A percentile compares a stretch with the other conserved stretches of the same genome.
Evolutionary conservation across 2,113 vertebrate genomes (phyloP).

Genomic region (Anoura caudifer): DNA sequence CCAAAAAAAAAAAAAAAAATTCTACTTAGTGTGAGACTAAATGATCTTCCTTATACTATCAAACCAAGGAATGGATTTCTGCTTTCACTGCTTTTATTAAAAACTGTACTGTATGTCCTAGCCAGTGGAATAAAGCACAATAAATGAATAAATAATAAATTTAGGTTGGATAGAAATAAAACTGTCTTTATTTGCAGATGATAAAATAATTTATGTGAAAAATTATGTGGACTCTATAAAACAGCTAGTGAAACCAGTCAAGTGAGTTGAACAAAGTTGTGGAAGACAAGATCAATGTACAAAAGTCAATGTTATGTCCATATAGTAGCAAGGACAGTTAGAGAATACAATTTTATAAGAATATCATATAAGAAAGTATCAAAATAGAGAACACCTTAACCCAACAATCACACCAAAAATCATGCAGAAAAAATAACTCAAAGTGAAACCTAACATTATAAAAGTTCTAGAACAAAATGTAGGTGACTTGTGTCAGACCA

Average conservation of each 20-base stretch:
- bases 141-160: not conserved
- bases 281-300: not conserved
- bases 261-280: not conserved
- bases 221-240: not conserved
- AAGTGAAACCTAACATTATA: not conserved
- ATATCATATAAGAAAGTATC: not conserved
- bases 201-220: not conserved
- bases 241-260: not conserved
- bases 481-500: not conserved
- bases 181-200: not conserved
- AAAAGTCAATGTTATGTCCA: not conserved
- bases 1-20: not conserved
- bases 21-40: not conserved
- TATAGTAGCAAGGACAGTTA: not conserved
- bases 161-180: not conserved
- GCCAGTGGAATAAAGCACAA: not conserved
- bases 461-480: not conserved
- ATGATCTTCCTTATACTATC: not conserved
- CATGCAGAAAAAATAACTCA: not conserved
- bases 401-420: not conserved
- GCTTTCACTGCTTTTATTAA: not conserved
- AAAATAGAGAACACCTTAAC: not conserved
- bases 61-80: not conserved
- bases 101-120: not conserved
- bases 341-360: not conserved